Conservation (phyloP, 2,113 vertebrate species). For the Melanerpes aurifrons region DNA sequence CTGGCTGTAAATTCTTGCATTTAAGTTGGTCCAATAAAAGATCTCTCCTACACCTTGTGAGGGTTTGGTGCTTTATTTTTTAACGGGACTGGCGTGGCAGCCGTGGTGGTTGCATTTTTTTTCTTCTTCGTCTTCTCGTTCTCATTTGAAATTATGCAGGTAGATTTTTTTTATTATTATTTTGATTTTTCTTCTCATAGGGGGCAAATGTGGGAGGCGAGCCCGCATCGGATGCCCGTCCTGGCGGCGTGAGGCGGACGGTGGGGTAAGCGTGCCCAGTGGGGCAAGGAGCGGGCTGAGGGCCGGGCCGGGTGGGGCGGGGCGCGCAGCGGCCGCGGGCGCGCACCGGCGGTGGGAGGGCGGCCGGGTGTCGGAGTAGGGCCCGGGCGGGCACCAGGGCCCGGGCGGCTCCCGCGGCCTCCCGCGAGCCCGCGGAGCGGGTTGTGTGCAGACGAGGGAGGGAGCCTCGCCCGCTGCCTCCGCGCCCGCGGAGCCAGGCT, state of each 20-base stretch:
- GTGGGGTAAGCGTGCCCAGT: conserved; percentile 73
- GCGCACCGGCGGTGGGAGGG: background rate
- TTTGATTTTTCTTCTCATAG: conserved; percentile 61
- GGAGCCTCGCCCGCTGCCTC: background rate
- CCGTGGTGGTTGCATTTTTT: background rate
- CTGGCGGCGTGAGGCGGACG: conserved; percentile 72
- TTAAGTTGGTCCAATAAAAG: conserved; percentile 77
- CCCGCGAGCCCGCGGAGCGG: conserved; percentile 8
- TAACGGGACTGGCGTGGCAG: conserved; percentile 43
- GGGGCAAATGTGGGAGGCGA: conserved; percentile 52
- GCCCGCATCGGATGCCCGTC: conserved; percentile 67
- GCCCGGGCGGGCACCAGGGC: background rate
- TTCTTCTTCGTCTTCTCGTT: conserved; percentile 32
- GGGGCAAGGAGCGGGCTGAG: conserved; percentile 54
- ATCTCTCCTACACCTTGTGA: conserved; percentile 68
- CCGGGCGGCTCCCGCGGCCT: background rate
- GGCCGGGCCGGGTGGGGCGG: conserved; percentile 66
- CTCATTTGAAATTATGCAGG: conserved; percentile 77
- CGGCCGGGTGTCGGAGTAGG: background rate
- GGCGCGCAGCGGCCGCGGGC: conserved; percentile 15
- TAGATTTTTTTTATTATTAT: conserved; percentile 26
- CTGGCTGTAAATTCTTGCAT: conserved; percentile 66
- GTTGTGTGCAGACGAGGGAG: conserved; percentile 29
- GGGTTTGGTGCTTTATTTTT: conserved; percentile 63
- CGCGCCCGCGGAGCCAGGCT: background rate